Conservation (phyloP, 92 coral and sea anemone genomes). For the Pocillopora meandrina region DNA sequence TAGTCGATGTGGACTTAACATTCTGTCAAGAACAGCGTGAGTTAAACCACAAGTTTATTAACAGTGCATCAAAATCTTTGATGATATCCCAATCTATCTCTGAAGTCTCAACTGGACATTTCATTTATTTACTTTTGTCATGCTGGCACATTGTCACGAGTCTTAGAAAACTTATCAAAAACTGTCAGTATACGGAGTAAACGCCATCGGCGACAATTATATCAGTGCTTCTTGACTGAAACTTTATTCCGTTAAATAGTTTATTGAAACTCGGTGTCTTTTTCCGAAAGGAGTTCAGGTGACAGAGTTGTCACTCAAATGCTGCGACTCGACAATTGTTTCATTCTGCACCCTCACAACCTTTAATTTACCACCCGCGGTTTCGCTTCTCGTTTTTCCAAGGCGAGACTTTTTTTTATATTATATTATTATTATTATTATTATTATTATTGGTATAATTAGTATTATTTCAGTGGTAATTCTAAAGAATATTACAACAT, state of each 20-base stretch:
- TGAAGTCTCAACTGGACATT: background rate
- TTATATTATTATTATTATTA: conserved; percentile 1
- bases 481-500: conserved; percentile 19
- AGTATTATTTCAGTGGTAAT: conserved; percentile 31
- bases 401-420: background rate
- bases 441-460: background rate
- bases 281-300: too few relatives aligned
- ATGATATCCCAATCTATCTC: background rate
- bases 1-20: background rate
- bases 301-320: background rate
- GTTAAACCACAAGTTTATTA: background rate
- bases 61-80: background rate
- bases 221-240: background rate
- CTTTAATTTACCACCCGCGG: background rate
- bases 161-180: conserved; percentile 1
- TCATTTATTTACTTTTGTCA: conserved; percentile 8
- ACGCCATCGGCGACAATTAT: conserved; percentile 5
- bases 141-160: background rate
- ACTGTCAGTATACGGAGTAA: background rate
- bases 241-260: conserved; percentile 1
- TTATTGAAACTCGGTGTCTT: background rate
- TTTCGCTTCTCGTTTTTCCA: background rate
- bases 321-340: background rate
- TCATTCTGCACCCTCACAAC: background rate
- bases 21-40: background rate